Conservation (phyloP, 2,113 vertebrate genomes). For the Arenaria interpres region DNA sequence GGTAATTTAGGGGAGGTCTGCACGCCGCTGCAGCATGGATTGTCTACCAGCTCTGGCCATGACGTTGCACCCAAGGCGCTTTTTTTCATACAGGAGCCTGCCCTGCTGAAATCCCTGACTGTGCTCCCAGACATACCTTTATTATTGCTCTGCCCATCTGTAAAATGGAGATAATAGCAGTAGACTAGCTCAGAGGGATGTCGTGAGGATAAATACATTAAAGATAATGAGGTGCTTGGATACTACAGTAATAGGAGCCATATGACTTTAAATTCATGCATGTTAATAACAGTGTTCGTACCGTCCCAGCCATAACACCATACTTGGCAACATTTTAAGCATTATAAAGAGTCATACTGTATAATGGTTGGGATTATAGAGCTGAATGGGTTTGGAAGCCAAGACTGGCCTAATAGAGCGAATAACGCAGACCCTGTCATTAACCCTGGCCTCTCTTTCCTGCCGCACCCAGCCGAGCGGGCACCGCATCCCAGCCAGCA, state of each 20-base stretch:
- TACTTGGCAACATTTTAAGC: conserved; percentile 66
- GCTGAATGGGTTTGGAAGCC: conserved; percentile 71
- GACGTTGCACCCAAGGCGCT: accelerated
- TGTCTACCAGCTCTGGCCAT: accelerated
- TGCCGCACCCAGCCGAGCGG: background rate
- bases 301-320: conserved; percentile 17
- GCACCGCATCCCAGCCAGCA: background rate
- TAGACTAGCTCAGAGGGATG: background rate
- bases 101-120: conserved; percentile 2
- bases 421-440: conserved; percentile 55
- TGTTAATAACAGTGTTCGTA: conserved; percentile 69
- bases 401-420: conserved; percentile 52
- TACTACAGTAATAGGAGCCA: background rate
- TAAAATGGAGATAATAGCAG: conserved; percentile 50
- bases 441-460: conserved; percentile 28
- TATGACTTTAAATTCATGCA: conserved; percentile 21
- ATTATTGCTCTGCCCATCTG: conserved; percentile 21
- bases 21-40: accelerated
- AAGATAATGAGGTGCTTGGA: conserved; percentile 38
- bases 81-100: background rate
- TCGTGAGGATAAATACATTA: conserved; percentile 47
- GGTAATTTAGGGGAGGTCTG: background rate
- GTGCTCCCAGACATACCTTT: background rate
- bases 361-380: conserved; percentile 73
- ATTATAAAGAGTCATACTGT: conserved; percentile 58